These are phyloP conservation scores for Oreochromis niloticus DNA, from an alignment of 2,113 vertebrate genomes.

Conservation along the genomic window DNA sequence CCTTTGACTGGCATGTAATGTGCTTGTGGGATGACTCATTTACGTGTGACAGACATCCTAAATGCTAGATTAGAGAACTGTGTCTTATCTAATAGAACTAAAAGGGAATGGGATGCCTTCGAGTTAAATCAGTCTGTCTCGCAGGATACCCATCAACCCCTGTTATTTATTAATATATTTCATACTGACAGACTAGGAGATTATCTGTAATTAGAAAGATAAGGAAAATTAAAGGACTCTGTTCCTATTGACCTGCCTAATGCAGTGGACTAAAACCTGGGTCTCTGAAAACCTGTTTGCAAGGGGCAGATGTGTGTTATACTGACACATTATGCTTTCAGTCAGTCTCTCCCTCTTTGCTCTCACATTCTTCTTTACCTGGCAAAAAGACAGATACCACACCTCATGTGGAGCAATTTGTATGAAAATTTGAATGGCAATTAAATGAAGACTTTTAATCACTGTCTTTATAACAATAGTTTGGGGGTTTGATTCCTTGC, in stretches of 20 bases:
- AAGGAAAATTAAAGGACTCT: slow-evolving; percentile 46
- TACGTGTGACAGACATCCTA: slow-evolving; percentile 42
- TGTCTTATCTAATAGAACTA: slow-evolving; percentile 33
- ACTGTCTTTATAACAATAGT: background rate
- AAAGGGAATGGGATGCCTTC: slow-evolving; percentile 30
- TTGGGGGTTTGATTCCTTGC: background rate
- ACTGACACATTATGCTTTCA: background rate
- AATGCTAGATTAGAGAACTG: slow-evolving; percentile 38
- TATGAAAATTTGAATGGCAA: background rate
- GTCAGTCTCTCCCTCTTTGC: background rate
- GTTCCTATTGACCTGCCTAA: slow-evolving; percentile 41
- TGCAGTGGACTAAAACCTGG: slow-evolving; percentile 5
- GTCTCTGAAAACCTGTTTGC: slow-evolving; percentile 9
- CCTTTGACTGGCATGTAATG: slow-evolving; percentile 23
- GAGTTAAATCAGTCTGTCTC: slow-evolving; percentile 39
- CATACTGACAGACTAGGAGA: slow-evolving; percentile 30
- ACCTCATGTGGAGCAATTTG: background rate
- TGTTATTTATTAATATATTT: slow-evolving; percentile 34
- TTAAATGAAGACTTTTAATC: background rate
- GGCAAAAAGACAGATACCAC: background rate
- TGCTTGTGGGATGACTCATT: slow-evolving; percentile 34
- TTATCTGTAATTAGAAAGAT: slow-evolving; percentile 54
- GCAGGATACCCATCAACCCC: slow-evolving; percentile 29
- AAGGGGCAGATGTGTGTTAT: background rate
- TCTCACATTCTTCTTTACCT: background rate